A percentile compares a stretch with the other conserved stretches of the same genome.
These are phyloP conservation scores for Daubentonia madagascariensis DNA, from an alignment of 2,113 vertebrate species.

Conservation along the genomic window DNA sequence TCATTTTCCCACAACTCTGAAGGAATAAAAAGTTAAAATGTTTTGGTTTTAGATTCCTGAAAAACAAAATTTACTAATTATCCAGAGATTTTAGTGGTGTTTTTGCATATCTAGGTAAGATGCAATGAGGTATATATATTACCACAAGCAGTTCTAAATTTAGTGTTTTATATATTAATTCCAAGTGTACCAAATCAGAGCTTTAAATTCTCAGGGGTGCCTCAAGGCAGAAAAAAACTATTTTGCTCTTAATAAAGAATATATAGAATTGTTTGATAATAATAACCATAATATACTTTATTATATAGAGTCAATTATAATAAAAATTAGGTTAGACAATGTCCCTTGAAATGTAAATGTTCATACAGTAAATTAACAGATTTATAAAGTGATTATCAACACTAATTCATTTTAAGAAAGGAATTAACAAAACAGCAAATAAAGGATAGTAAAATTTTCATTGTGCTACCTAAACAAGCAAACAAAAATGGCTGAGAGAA, in stretches of 20 bases:
- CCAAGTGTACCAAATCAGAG: neutral
- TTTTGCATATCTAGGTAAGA: neutral
- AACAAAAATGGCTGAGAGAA: neutral
- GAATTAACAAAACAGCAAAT: neutral
- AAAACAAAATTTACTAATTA: slow-evolving; percentile 13
- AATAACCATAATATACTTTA: neutral
- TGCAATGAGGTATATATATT: neutral
- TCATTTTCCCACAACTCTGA: neutral
- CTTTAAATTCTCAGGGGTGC: neutral
- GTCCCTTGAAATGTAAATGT: neutral
- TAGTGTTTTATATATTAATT: neutral
- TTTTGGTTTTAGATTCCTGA: neutral
- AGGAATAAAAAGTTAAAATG: neutral
- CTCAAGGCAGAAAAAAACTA: neutral
- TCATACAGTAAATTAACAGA: neutral
- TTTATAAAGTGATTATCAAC: neutral
- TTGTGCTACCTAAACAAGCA: neutral
- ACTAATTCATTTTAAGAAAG: neutral
- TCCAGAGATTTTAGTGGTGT: neutral
- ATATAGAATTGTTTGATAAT: neutral
- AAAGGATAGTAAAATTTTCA: neutral
- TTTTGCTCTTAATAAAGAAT: neutral
- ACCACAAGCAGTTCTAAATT: neutral
- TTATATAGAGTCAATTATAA: neutral
- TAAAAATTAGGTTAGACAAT: neutral